These are phyloP conservation scores for Panorpa germanica DNA, from an alignment of 2,888 invertebrate genomes.

Conservation along the genomic window DNA sequence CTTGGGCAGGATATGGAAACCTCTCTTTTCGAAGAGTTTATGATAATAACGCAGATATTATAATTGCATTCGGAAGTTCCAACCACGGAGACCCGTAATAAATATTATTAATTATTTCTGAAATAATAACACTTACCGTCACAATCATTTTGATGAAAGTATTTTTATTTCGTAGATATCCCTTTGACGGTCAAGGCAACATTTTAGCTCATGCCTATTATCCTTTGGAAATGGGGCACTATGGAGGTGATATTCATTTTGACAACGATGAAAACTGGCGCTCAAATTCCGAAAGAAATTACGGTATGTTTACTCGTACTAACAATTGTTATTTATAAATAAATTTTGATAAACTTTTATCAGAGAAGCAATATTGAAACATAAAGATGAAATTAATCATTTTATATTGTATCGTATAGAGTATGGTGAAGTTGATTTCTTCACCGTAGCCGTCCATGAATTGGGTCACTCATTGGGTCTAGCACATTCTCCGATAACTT, in stretches of 20 bases:
- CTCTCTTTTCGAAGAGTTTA: conserved; percentile 32
- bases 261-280: conserved; percentile 66
- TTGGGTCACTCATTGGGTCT: conserved; percentile 60
- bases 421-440: conserved; percentile 44
- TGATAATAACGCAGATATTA: conserved; percentile 46
- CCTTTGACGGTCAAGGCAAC: conserved; percentile 58
- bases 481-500: conserved; percentile 42
- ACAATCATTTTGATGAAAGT: too few species aligned
- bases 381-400: too few species aligned
- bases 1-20: conserved; percentile 49
- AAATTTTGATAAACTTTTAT: too few species aligned
- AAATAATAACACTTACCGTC: conserved; percentile 6
- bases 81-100: conserved; percentile 57
- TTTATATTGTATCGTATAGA: too few species aligned
- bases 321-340: too few species aligned
- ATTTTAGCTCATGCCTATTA: conserved; percentile 64
- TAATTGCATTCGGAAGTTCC: conserved; percentile 46
- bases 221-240: conserved; percentile 34
- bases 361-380: too few species aligned
- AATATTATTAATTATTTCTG: too few species aligned
- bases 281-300: too few species aligned
- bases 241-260: conserved; percentile 57
- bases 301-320: too few species aligned
- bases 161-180: conserved; percentile 28
- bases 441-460: conserved; percentile 56